Evolutionary conservation across 1,140 invertebrate genomes (phyloP).

Genomic region (Zaprionus camerounensis): DNA sequence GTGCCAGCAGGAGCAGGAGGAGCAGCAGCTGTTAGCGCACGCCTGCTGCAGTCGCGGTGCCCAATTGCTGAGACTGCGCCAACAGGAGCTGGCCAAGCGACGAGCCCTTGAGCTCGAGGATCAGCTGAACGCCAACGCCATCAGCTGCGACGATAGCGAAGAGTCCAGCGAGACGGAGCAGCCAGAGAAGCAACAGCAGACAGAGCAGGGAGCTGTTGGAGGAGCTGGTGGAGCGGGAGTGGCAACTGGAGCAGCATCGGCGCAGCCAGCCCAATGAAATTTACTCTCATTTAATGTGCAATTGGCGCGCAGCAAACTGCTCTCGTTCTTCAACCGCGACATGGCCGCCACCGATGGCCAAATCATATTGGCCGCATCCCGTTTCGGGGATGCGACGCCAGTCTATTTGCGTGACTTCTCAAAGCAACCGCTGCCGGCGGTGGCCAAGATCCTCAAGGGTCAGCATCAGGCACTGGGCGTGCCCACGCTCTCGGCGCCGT

Average conservation of each 20-base stretch:
- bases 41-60: slow-evolving; percentile 74
- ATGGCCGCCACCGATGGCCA: slow-evolving; percentile 94
- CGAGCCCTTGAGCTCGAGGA: slow-evolving; percentile 64
- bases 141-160: slow-evolving; percentile 20
- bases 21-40: slow-evolving; percentile 53
- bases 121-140: slow-evolving; percentile 64
- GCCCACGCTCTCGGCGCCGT: slow-evolving; percentile 92
- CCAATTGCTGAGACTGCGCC: slow-evolving; percentile 66
- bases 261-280: slow-evolving; percentile 81
- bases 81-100: slow-evolving; percentile 63
- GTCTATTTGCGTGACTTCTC: slow-evolving; percentile 85
- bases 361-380: slow-evolving; percentile 92
- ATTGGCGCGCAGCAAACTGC: slow-evolving; percentile 83
- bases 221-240: background rate
- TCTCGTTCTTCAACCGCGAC: slow-evolving; percentile 83
- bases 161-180: slow-evolving; percentile 29
- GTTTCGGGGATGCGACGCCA: slow-evolving; percentile 89
- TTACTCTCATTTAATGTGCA: slow-evolving; percentile 84
- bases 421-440: slow-evolving; percentile 91
- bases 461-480: slow-evolving; percentile 95
- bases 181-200: background rate
- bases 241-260: slow-evolving; percentile 10
- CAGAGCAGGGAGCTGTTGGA: background rate
- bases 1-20: background rate
- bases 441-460: slow-evolving; percentile 96